These are phyloP conservation scores for Apodemia duryi DNA, from an alignment of 2,888 invertebrate species.

Conservation along the genomic window DNA sequence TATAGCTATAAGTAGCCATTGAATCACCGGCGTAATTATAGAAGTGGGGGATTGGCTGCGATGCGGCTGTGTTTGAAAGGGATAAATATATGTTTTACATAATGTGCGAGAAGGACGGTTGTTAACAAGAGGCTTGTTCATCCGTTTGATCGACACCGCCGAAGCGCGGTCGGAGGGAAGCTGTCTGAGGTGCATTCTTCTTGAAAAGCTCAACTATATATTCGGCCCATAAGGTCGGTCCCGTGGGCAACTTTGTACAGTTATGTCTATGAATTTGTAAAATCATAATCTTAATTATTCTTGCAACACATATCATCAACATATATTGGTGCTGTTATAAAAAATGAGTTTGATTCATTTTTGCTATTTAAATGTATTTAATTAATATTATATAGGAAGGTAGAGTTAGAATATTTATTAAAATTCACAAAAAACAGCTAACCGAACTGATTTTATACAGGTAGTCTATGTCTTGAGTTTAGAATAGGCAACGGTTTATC, in stretches of 20 bases:
- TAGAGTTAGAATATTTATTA: too few relatives aligned
- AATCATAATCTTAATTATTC: constrained; percentile 3
- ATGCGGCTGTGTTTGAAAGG: constrained; percentile 60
- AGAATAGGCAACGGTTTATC: too few relatives aligned
- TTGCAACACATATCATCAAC: neutral
- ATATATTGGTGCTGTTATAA: neutral
- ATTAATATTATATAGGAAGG: too few relatives aligned
- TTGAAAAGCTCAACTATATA: constrained; percentile 77
- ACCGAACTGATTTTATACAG: too few relatives aligned
- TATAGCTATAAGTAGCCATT: constrained; percentile 78
- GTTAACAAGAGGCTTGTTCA: constrained; percentile 78
- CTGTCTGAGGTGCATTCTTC: constrained; percentile 75
- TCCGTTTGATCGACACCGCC: constrained; percentile 79
- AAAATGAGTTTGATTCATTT: too few relatives aligned
- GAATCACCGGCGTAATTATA: constrained; percentile 80
- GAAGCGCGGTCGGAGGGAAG: constrained; percentile 69
- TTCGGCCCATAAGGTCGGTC: constrained; percentile 53
- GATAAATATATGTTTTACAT: constrained; percentile 45
- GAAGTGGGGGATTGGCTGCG: constrained; percentile 80
- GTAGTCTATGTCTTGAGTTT: too few relatives aligned
- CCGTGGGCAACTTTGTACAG: constrained; percentile 51
- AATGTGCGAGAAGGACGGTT: constrained; percentile 55
- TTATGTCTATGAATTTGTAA: constrained; percentile 45
- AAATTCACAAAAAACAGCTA: too few relatives aligned
- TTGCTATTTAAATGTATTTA: too few relatives aligned